Evolutionary conservation across 1,140 invertebrate species (phyloP).

Genomic region (Drosophila ironensis): DNA sequence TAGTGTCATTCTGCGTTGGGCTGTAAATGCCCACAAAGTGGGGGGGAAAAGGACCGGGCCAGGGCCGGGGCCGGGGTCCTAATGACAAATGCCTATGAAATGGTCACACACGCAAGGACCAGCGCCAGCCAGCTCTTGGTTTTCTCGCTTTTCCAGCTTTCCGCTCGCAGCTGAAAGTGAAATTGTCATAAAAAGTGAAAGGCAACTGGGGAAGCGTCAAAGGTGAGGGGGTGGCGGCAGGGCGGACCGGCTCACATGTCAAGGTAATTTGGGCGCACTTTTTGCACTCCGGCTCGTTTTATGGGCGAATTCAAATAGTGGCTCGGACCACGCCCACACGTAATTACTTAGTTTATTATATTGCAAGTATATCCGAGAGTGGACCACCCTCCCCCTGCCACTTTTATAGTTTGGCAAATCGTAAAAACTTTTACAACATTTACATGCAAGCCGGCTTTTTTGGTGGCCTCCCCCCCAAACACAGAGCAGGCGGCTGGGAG

Average conservation of each 20-base stretch:
- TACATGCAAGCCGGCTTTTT: conserved; percentile 49
- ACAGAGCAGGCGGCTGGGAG: neutral
- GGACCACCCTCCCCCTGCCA: conserved; percentile 19
- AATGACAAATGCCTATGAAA: conserved; percentile 71
- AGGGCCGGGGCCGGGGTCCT: conserved; percentile 11
- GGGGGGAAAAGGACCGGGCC: neutral
- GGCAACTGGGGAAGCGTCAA: conserved; percentile 52
- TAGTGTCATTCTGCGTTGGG: conserved; percentile 65
- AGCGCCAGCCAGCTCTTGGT: too few relatives aligned
- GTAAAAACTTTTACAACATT: conserved; percentile 79
- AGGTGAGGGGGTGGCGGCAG: too few relatives aligned
- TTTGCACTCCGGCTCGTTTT: conserved; percentile 65
- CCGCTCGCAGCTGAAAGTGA: conserved; percentile 52
- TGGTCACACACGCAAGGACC: too few relatives aligned
- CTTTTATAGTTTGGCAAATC: conserved; percentile 78
- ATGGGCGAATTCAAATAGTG: conserved; percentile 75
- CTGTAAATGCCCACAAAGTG: conserved; percentile 45
- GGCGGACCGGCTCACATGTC: conserved; percentile 50
- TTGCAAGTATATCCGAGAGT: conserved; percentile 62
- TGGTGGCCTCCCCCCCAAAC: too few relatives aligned
- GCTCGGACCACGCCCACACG: conserved; percentile 31
- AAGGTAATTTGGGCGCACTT: conserved; percentile 76
- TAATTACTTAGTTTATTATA: conserved; percentile 80
- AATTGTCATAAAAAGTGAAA: conserved; percentile 78
- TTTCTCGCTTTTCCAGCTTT: neutral